Base-by-base conservation (phyloP, 2,888 invertebrate species). In the Atethmia centrago region DNA sequence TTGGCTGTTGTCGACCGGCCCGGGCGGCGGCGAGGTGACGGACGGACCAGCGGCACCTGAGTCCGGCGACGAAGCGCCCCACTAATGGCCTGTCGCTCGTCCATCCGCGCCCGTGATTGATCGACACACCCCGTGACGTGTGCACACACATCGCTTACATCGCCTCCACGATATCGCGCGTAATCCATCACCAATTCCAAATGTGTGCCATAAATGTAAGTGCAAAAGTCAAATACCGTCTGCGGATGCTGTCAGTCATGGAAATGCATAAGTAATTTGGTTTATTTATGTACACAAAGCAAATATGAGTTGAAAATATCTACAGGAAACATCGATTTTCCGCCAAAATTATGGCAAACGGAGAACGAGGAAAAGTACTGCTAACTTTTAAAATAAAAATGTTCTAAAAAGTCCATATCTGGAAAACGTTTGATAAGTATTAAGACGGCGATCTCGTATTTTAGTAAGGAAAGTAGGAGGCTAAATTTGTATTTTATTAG, bases 21-120 rank as follows among this genome's bases (percentile, higher is more conserved):
- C 69, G 69, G 65, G 73, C 79, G 75, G 68, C 69, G 80, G 77
- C 45, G 84, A 86, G 85, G 88, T 87, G 85, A 83, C 85, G 87
- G 84, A 75, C 80, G 82, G 78, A 87, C 79, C 80, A 80, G 67
- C 88, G 90, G 90, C 93, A 94, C 94, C 95, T 94, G 95, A 90
- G 92, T 90, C 84, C 86, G 85, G 82, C 92, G 90, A 90, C 90
- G 90, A 89, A 89, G 88, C 91, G 89, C 89, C 91, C 77, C 95
- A n/a, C n/a, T 95, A 95, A 96, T 95, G 95, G 95, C 92, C 93
- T 95, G 95, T 95, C 95, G 92, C 89, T 90, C 93, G 94, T 94
- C 94, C 94, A 93, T 94, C 94, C 93, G 90, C 91, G 89, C 82
- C 90, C 79, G 93, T 95, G 95, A 95, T 95, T 95, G 95, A 96